Conservation (phyloP, 2,888 invertebrate genomes). For the Zygaena filipendulae region DNA sequence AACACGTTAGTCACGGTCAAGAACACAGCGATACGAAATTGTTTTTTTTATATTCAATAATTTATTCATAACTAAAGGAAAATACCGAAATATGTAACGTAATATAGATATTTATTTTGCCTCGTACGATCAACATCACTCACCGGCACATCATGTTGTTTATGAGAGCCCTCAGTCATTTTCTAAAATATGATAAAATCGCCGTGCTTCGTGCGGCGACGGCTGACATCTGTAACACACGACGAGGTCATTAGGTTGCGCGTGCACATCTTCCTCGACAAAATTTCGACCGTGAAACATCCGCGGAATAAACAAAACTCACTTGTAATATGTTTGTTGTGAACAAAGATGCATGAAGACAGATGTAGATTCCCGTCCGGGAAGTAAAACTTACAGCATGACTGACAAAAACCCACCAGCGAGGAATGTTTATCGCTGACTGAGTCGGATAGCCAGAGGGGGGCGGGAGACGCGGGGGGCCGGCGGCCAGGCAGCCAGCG, state of each 20-base stretch:
- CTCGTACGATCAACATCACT: no score
- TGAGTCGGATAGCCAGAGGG: conserved; percentile 22
- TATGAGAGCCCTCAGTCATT: conserved; percentile 58
- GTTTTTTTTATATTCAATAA: no score
- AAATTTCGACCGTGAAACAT: conserved; percentile 13
- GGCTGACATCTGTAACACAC: conserved; percentile 61
- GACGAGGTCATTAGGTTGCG: conserved; percentile 47
- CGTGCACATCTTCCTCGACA: no score
- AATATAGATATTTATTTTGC: no score
- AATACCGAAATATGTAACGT: no score
- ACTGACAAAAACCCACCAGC: conserved; percentile 41
- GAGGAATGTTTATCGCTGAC: conserved; percentile 52
- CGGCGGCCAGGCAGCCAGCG: conserved; percentile 9
- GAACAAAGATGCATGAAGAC: conserved; percentile 55
- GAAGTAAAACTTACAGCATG: conserved; percentile 44
- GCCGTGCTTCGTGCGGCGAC: conserved; percentile 58
- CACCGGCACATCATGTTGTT: conserved; percentile 58
- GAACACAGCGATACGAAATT: no score
- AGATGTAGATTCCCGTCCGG: conserved; percentile 33
- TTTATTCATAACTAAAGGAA: no score
- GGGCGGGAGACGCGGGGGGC: conserved; percentile 15
- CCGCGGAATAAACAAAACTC: conserved; percentile 23
- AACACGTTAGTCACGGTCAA: conserved; percentile 16
- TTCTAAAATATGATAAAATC: conserved; percentile 64
- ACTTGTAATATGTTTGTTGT: conserved; percentile 48